Conservation (phyloP, 2,113 vertebrate species). For the Podarcis raffonei region DNA sequence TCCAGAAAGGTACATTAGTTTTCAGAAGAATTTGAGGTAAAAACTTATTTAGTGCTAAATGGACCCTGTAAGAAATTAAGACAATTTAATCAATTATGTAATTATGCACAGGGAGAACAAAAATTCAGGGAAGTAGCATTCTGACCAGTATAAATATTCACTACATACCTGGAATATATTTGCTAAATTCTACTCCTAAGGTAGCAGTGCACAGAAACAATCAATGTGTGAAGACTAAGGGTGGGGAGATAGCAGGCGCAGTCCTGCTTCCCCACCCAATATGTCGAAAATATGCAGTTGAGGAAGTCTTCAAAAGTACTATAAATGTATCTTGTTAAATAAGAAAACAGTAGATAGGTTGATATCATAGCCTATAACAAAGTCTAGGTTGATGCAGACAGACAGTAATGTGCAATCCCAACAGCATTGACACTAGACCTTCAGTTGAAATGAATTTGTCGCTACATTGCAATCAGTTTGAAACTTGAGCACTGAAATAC, state of each 20-base stretch:
- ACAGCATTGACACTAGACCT: neutral
- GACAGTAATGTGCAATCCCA: neutral
- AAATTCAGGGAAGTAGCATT: conserved; percentile 3
- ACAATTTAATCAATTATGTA: neutral
- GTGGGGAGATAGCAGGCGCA: neutral
- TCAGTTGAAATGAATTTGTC: conserved; percentile 1
- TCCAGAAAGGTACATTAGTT: neutral
- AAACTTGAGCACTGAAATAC: conserved; percentile 16
- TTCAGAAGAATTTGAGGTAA: neutral
- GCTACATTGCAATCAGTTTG: conserved; percentile 24
- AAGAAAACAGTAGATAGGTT: neutral
- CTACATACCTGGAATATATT: neutral
- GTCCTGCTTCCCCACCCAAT: neutral
- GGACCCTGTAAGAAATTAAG: neutral
- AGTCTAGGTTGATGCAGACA: neutral
- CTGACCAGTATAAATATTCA: neutral
- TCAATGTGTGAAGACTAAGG: neutral
- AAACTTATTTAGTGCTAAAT: neutral
- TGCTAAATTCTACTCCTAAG: neutral
- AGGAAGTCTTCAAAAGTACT: neutral
- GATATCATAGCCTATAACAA: neutral
- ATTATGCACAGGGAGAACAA: neutral
- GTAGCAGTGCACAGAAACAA: neutral
- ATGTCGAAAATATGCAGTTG: neutral
- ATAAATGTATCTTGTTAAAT: neutral